Conservation (phyloP, 2,113 vertebrate species). For the Paramisgurnus dabryanus region DNA sequence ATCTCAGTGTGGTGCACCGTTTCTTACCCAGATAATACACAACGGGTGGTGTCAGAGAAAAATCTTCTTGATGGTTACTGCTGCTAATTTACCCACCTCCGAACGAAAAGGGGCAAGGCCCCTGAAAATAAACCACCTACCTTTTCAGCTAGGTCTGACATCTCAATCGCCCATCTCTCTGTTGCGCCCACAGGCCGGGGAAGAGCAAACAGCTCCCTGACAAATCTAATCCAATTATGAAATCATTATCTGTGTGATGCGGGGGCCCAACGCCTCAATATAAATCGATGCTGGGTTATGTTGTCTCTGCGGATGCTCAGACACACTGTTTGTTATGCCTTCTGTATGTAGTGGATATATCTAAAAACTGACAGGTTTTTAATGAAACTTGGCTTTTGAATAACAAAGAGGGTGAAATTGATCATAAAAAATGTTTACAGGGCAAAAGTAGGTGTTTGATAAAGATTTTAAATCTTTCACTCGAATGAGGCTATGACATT, state of each 20-base stretch:
- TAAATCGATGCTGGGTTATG: constrained; percentile 40
- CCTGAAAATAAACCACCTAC: constrained; percentile 59
- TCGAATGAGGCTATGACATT: too few species aligned
- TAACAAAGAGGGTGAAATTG: background rate
- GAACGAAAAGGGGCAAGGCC: constrained; percentile 55
- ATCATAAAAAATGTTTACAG: background rate
- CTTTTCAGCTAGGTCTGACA: constrained; percentile 58
- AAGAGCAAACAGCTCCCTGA: constrained; percentile 52
- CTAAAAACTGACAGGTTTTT: background rate
- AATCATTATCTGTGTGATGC: constrained; percentile 56
- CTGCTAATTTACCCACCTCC: constrained; percentile 66
- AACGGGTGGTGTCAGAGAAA: constrained; percentile 66
- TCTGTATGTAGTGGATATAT: constrained; percentile 1
- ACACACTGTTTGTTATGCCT: constrained; percentile 22
- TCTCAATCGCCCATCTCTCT: constrained; percentile 52
- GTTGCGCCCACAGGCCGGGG: constrained; percentile 32
- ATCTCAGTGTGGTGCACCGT: constrained; percentile 61
- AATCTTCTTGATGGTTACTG: constrained; percentile 67
- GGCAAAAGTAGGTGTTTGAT: constrained; percentile 6
- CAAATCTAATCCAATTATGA: constrained; percentile 59
- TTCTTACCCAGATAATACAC: constrained; percentile 66
- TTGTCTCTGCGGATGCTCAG: background rate
- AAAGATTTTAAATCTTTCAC: constrained; percentile 2
- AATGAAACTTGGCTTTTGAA: constrained; percentile 15
- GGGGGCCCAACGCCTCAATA: constrained; percentile 31